These are phyloP conservation scores for Drosophila greeni DNA, from an alignment of 2,888 invertebrate species.

Conservation along the genomic window DNA sequence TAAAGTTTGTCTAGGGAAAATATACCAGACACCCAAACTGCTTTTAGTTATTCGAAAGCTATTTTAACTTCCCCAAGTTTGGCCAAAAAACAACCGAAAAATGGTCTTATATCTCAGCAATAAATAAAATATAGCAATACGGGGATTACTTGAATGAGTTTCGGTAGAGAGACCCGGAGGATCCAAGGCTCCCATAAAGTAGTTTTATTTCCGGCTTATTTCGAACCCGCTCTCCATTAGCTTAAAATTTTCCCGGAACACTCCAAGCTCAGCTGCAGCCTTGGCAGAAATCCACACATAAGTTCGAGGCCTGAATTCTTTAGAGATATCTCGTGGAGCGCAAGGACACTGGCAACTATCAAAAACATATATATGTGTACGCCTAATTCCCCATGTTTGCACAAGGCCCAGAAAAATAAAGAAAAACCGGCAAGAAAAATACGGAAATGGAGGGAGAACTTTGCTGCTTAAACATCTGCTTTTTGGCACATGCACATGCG, in stretches of 20 bases:
- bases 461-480: conserved; percentile 48
- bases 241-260: conserved; percentile 1
- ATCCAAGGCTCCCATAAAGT: conserved; percentile 17
- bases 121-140: conserved; percentile 16
- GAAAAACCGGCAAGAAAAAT: conserved; percentile 24
- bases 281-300: conserved; percentile 18
- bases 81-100: background rate
- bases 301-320: conserved; percentile 21
- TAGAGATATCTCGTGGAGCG: background rate
- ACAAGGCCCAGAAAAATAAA: conserved; percentile 20
- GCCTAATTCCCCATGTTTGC: conserved; percentile 35
- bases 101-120: background rate
- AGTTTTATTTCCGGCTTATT: conserved; percentile 21
- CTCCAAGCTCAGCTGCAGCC: conserved; percentile 12
- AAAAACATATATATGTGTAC: conserved; percentile 25
- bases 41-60: background rate
- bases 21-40: background rate
- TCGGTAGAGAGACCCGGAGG: background rate
- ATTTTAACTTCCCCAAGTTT: background rate
- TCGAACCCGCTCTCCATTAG: conserved; percentile 15
- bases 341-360: conserved; percentile 42
- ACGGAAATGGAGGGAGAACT: conserved; percentile 29
- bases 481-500: conserved; percentile 58
- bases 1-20: too few species aligned
- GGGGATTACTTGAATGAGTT: conserved; percentile 10